phyloP scores from a whole-genome alignment of 2,888 invertebrate species.

The Apamea crenata region DNA sequence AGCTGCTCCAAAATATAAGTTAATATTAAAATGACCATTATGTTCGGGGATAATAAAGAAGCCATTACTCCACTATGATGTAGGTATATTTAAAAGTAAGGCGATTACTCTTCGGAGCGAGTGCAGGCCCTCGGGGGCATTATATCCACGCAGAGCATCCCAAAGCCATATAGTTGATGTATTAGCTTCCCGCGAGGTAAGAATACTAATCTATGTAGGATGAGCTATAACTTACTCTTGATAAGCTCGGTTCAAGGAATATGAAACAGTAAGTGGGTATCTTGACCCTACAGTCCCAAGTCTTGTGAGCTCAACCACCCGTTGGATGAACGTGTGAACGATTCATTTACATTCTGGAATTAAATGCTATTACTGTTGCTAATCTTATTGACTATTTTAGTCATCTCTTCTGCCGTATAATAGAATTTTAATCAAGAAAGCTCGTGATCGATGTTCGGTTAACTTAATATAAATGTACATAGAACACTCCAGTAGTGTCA shows the following conservation, averaged over 20 bases:
- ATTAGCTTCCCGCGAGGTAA: constrained; percentile 45
- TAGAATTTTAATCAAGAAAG: not conserved
- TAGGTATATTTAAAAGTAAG: constrained; percentile 50
- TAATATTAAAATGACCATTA: constrained; percentile 32
- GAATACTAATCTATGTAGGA: constrained; percentile 53
- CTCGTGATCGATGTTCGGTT: not conserved
- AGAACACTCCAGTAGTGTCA: constrained; percentile 14
- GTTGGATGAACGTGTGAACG: not conserved
- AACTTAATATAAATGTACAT: constrained; percentile 11
- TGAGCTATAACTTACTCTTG: constrained; percentile 39
- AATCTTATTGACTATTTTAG: not conserved
- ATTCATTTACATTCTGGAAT: constrained; percentile 4
- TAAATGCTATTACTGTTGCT: not conserved
- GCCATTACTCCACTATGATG: constrained; percentile 27
- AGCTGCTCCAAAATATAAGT: constrained; percentile 12
- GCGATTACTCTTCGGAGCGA: constrained; percentile 24
- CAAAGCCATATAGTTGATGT: constrained; percentile 50
- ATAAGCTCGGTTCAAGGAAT: constrained; percentile 20
- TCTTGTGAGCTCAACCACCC: not conserved
- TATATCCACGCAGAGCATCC: constrained; percentile 39
- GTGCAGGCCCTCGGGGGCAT: constrained; percentile 45
- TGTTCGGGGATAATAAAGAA: constrained; percentile 37
- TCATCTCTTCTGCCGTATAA: not conserved
- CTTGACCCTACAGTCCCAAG: constrained; percentile 8
- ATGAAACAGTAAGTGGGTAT: constrained; percentile 5